phyloP scores from a whole-genome alignment of 2,113 vertebrate genomes.

The Raphicerus campestris region DNA sequence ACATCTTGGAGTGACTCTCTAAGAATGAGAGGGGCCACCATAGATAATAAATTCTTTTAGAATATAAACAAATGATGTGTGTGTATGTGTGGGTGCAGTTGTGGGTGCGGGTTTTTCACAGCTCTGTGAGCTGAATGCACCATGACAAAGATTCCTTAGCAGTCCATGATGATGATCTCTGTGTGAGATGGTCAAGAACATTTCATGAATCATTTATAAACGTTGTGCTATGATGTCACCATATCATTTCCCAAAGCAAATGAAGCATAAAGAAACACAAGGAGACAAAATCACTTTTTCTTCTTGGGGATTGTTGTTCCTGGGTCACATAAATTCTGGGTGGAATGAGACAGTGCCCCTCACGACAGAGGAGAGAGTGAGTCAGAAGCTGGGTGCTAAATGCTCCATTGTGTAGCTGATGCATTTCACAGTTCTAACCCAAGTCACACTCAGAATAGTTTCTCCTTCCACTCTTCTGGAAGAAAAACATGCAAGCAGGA shows the following conservation, averaged over 20 bases:
- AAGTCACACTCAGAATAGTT: not conserved
- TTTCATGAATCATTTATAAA: constrained; percentile 75
- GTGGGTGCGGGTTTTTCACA: not conserved
- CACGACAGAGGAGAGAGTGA: not conserved
- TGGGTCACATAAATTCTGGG: not conserved
- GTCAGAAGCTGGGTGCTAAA: not conserved
- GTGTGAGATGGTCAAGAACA: not conserved
- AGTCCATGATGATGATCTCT: constrained; percentile 48
- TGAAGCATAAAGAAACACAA: not conserved
- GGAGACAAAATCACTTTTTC: not conserved
- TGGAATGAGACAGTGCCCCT: not conserved
- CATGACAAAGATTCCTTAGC: not conserved
- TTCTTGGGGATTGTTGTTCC: not conserved
- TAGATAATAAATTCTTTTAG: not conserved
- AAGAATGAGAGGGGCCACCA: not conserved
- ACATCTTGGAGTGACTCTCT: not conserved
- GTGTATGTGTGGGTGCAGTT: not conserved
- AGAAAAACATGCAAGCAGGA: not conserved
- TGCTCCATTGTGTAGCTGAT: not conserved
- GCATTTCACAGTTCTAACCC: not conserved
- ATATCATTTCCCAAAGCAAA: not conserved
- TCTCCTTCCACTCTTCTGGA: not conserved
- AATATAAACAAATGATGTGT: not conserved
- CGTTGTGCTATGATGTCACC: constrained; percentile 51
- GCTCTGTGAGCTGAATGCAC: constrained; percentile 16